Evolutionary conservation across 2,113 vertebrate species (phyloP).

Genomic region (Ciconia boyciana): DNA sequence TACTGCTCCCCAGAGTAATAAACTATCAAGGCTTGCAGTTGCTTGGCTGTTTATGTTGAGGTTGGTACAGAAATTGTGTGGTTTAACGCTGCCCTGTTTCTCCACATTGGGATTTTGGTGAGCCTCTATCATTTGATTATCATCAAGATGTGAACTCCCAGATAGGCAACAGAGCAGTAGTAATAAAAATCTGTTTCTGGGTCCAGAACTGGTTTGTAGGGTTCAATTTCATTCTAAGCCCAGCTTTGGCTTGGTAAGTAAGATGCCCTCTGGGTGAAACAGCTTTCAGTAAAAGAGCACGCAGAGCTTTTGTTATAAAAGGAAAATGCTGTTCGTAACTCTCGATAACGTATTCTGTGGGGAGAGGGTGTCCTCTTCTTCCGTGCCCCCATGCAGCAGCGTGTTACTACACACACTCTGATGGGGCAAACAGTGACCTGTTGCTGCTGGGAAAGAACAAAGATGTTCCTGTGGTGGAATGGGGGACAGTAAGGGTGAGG

Average conservation of each 20-base stretch:
- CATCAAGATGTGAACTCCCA: not conserved
- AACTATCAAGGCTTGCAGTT: not conserved
- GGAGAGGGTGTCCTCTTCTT: not conserved
- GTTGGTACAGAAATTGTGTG: not conserved
- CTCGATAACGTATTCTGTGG: not conserved
- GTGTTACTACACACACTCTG: not conserved
- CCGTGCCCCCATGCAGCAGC: accelerated
- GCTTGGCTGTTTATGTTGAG: not conserved
- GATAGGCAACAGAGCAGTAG: not conserved
- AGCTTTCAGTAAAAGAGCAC: not conserved
- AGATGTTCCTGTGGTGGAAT: not conserved
- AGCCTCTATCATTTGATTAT: not conserved
- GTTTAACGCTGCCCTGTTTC: not conserved
- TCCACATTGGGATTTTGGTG: not conserved
- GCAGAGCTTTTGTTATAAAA: not conserved
- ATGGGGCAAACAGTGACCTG: not conserved
- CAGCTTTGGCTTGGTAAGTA: not conserved
- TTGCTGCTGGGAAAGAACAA: not conserved
- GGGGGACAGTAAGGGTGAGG: no score
- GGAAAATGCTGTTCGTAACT: not conserved
- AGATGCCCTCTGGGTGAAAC: not conserved
- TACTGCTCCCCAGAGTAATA: not conserved
- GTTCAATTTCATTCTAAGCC: not conserved
- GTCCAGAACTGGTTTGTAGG: not conserved
- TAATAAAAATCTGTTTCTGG: not conserved